These are phyloP conservation scores for Stomatorhinus ivindoensis DNA, from an alignment of 2,113 vertebrate species.

Conservation along the genomic window DNA sequence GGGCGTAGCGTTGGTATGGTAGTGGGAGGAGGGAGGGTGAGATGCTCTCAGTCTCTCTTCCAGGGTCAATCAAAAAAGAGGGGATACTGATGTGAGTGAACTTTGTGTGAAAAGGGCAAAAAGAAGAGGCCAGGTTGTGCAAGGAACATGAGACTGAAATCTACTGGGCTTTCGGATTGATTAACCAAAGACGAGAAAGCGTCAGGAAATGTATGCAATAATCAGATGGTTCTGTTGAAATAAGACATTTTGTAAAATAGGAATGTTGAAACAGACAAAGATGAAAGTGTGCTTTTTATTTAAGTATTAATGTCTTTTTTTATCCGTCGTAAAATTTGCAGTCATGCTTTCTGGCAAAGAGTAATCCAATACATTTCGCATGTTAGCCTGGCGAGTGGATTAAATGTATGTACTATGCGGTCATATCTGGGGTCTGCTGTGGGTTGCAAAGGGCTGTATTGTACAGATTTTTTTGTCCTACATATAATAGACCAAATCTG, in stretches of 20 bases:
- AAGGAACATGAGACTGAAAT: conserved; percentile 32
- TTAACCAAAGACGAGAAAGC: conserved; percentile 59
- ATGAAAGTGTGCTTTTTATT: conserved; percentile 31
- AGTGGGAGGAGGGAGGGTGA: conserved; percentile 26
- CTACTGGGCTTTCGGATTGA: conserved; percentile 58
- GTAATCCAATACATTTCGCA: conserved; percentile 60
- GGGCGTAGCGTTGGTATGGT: conserved; percentile 61
- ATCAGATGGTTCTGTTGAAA: conserved; percentile 52
- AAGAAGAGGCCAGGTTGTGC: conserved; percentile 30
- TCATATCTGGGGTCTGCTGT: conserved; percentile 50
- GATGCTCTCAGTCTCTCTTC: conserved; percentile 31
- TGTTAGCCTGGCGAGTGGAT: conserved; percentile 53
- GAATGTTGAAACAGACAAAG: conserved; percentile 36
- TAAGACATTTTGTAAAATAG: conserved; percentile 53
- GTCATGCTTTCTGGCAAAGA: conserved; percentile 51
- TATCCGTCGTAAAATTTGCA: conserved; percentile 41
- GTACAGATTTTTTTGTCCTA: conserved; percentile 49
- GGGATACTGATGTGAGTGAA: conserved; percentile 21
- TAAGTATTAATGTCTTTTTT: conserved; percentile 39
- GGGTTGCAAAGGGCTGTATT: conserved; percentile 58
- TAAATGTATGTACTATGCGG: conserved; percentile 36
- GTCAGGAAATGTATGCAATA: conserved; percentile 52
- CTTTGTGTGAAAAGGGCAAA: conserved; percentile 41
- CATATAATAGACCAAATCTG: conserved; percentile 50
- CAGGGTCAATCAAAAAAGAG: conserved; percentile 37